Conservation (phyloP, 2,113 vertebrate species). For the Synodontis membranacea region DNA sequence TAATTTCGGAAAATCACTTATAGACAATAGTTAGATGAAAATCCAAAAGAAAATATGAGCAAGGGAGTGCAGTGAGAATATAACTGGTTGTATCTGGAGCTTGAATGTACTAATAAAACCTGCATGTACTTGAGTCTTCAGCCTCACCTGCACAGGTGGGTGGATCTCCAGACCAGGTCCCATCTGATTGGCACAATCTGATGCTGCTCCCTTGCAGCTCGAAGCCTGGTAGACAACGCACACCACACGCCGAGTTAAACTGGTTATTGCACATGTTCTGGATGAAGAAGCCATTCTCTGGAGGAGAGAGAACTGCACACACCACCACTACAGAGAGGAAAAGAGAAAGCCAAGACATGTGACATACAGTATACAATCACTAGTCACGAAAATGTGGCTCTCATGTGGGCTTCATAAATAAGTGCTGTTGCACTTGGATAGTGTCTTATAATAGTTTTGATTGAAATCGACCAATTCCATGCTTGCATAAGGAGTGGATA, state of each 20-base stretch:
- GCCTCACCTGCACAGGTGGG: slow-evolving; percentile 84
- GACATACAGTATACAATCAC: background rate
- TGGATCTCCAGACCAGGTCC: slow-evolving; percentile 87
- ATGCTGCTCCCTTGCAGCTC: slow-evolving; percentile 89
- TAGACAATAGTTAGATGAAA: background rate
- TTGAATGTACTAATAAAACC: background rate
- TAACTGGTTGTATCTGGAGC: background rate
- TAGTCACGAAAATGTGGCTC: background rate
- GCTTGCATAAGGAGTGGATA: too few species aligned
- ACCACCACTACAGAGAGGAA: slow-evolving; percentile 76
- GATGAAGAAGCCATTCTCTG: slow-evolving; percentile 91
- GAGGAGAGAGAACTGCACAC: slow-evolving; percentile 83
- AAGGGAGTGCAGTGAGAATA: background rate
- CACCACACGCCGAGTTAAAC: slow-evolving; percentile 91
- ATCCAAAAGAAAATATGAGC: background rate
- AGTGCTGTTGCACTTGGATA: background rate
- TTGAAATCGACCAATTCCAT: background rate
- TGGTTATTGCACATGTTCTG: slow-evolving; percentile 93
- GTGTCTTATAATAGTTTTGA: background rate
- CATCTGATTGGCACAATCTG: slow-evolving; percentile 86
- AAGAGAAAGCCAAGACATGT: slow-evolving; percentile 1
- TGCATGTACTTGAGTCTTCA: slow-evolving; percentile 22
- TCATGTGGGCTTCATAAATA: background rate
- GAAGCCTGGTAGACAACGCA: slow-evolving; percentile 86
- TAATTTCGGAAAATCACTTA: background rate